Evolutionary conservation across 2,113 vertebrate genomes (phyloP), one percentile per base, ranked within the genome.

Genomic region (Bagarius yarrelli): DNA sequence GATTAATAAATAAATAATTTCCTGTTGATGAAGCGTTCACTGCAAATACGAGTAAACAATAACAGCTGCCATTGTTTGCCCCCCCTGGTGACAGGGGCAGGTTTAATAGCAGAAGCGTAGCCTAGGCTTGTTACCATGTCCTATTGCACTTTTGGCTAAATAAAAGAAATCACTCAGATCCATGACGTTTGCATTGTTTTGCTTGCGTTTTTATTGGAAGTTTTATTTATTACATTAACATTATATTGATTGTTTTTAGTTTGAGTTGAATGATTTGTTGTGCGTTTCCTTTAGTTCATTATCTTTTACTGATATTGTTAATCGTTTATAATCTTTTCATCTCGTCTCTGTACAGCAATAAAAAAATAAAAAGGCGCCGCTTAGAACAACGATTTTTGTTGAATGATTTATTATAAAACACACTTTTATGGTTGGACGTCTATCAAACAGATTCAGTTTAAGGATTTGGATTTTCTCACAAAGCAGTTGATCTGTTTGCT

Each of bases 391-490:
- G 67, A 50, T 71, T 52, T 47, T 69, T 47, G 23, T 47, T 11
- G 21, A 16, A 6, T 47, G 44, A 52, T 52, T 40, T 21, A 50
- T 50, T 2, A 11, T 18, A 16, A 69, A 15, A 4, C 8, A 0
- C 23, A 1, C 25, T 2, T 30, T 52, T 5, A 44, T 72, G 25
- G 47, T 53, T 53, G 70, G 50, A 72, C 70, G 13, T 53, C 4
- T 3, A 72, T 72, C 70, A 53, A 50, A 53, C 47, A 30, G 25
- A 72, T 72, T 53, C 21, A 9, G 18, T 72, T 53, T 6, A 25
- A 18, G 47, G 70, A 72, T 72, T 72, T 72, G 47, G 18, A 12
- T 72, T 72, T 50, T 53, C 70, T 72, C 70, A 53, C 27, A 27
- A 30, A 47, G 11, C 27, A 30, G 52, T 53, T 53, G 47, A 72